Conservation (phyloP, 2,888 invertebrate genomes). For the Nasonia oneida region DNA sequence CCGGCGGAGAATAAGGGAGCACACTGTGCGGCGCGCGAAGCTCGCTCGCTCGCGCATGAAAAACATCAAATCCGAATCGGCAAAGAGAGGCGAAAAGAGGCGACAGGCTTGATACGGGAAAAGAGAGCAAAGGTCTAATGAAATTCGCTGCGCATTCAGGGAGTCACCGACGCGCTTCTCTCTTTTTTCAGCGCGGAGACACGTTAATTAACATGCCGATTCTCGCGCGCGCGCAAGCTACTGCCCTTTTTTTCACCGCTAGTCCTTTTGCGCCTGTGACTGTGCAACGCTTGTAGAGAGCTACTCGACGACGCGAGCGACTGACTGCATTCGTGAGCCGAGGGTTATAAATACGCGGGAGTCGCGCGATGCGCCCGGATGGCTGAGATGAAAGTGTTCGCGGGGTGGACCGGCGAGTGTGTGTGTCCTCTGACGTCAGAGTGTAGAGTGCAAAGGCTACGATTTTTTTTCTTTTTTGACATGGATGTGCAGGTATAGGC, state of each 20-base stretch:
- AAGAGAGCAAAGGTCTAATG: slow-evolving; percentile 36
- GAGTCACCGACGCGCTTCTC: slow-evolving; percentile 28
- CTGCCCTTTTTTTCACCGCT: slow-evolving; percentile 44
- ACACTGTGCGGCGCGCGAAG: neutral
- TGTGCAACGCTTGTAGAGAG: neutral
- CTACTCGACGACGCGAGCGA: slow-evolving; percentile 38
- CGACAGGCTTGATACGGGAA: neutral
- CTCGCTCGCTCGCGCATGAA: neutral
- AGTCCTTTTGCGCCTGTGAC: slow-evolving; percentile 22
- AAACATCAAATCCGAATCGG: slow-evolving; percentile 23
- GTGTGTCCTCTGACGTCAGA: neutral
- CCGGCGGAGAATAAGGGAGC: neutral
- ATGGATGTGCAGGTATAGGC: neutral
- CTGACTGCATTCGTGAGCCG: slow-evolving; percentile 33
- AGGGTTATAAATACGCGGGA: neutral
- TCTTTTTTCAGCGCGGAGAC: slow-evolving; percentile 21
- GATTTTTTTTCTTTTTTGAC: neutral
- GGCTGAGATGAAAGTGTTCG: slow-evolving; percentile 33
- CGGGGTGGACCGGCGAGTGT: neutral
- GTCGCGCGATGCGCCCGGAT: neutral
- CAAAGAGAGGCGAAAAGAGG: slow-evolving; percentile 25
- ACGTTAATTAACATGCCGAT: slow-evolving; percentile 59
- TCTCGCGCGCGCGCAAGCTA: slow-evolving; percentile 14
- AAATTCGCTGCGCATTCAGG: slow-evolving; percentile 47
- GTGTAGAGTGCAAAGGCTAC: neutral